A percentile compares a stretch with the other conserved stretches of the same genome.
These are phyloP conservation scores for Aspidiotus rigidus DNA, from an alignment of 2,888 invertebrate species.

Conservation along the genomic window DNA sequence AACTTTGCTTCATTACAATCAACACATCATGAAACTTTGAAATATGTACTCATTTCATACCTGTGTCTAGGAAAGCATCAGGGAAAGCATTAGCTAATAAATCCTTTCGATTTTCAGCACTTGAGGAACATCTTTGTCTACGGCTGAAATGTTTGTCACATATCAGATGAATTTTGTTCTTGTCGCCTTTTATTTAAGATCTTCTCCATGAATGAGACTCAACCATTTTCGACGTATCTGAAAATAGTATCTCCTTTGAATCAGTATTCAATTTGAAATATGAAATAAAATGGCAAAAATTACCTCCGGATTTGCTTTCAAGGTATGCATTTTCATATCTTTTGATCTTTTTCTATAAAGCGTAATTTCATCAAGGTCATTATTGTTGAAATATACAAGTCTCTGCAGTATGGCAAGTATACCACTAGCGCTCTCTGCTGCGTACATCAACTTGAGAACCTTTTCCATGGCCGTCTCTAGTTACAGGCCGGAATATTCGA, in stretches of 20 bases:
- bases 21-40: no score
- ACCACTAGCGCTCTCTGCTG: no score
- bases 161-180: neutral
- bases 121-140: neutral
- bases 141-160: neutral
- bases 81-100: no score
- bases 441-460: no score
- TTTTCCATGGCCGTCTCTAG: no score
- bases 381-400: no score
- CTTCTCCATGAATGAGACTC: neutral
- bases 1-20: no score
- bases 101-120: neutral
- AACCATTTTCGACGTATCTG: neutral
- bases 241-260: neutral
- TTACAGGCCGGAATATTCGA: no score
- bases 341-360: neutral
- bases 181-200: neutral
- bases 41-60: neutral
- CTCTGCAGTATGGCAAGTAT: no score
- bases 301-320: neutral
- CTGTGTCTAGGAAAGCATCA: neutral
- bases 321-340: neutral
- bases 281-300: neutral
- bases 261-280: no score
- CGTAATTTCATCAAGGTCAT: no score